Evolutionary conservation across 1,140 invertebrate genomes (phyloP).

Genomic region (Protaetia brevitarsis): DNA sequence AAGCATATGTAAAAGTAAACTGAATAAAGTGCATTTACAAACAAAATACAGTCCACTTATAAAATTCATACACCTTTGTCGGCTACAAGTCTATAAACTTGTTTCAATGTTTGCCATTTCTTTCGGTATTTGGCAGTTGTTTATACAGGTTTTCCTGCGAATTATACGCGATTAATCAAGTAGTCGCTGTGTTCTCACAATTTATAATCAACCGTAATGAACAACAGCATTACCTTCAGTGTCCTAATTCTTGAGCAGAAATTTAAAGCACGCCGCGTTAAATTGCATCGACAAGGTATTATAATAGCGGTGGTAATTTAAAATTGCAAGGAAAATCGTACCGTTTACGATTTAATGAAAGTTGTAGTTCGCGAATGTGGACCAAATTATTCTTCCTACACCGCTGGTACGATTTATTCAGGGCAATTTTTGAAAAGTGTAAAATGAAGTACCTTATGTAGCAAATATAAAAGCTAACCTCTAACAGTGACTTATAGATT

Average conservation of each 20-base stretch:
- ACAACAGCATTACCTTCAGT: not conserved
- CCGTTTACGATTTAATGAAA: not conserved
- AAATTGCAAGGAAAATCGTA: not conserved
- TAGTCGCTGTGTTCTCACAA: not conserved
- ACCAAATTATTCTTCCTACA: not conserved
- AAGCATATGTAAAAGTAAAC: too few species aligned
- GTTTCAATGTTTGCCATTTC: not conserved
- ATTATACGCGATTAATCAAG: not conserved
- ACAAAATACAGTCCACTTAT: too few species aligned
- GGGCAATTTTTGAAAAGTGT: not conserved
- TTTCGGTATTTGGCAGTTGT: not conserved
- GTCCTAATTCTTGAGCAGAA: not conserved
- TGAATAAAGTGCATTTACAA: too few species aligned
- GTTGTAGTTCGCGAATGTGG: not conserved
- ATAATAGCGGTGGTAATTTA: not conserved
- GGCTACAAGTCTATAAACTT: not conserved
- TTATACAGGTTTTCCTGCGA: not conserved
- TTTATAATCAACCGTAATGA: not conserved
- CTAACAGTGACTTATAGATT: not conserved
- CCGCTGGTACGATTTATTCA: not conserved
- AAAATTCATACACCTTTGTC: too few species aligned
- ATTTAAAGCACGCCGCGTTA: not conserved
- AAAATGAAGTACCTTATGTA: too few species aligned
- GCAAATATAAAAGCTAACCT: not conserved
- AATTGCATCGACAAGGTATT: not conserved